Percentiles rank a stretch among this genome's conserved stretches.
Evolutionary conservation across 2,888 invertebrate species (phyloP).

Genomic region (Protonemura montana): DNA sequence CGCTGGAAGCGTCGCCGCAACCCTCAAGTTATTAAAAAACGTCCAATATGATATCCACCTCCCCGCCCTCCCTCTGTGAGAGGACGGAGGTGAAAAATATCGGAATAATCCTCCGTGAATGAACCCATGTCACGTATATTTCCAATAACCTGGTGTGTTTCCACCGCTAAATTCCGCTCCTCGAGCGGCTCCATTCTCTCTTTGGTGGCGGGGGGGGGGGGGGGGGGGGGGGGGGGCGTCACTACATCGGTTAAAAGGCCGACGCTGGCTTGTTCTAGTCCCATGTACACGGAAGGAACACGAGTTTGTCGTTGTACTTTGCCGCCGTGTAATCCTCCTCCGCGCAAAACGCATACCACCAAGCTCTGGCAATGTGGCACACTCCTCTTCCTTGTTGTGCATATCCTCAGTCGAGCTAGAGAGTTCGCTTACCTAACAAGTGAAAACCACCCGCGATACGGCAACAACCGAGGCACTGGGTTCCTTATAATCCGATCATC

Average conservation of each 20-base stretch:
- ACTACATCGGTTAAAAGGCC: not conserved
- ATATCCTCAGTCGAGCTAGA: not conserved
- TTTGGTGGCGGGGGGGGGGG: not conserved
- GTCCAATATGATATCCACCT: slow-evolving; percentile 17
- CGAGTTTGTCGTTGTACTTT: slow-evolving; percentile 12
- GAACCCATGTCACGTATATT: slow-evolving; percentile 27
- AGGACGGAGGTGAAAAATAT: slow-evolving; percentile 38
- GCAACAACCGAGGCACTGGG: not conserved
- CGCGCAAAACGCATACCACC: not conserved
- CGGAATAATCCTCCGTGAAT: slow-evolving; percentile 30
- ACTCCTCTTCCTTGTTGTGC: not conserved
- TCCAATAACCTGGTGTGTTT: slow-evolving; percentile 18
- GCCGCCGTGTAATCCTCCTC: not conserved
- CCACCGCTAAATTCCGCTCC: not conserved
- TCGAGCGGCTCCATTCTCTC: not conserved
- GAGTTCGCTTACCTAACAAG: not conserved
- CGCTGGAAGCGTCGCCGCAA: not conserved
- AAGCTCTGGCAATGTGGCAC: not conserved
- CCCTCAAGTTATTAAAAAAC: slow-evolving; percentile 31
- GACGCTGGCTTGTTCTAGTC: not conserved
- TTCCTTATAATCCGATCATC: slow-evolving; percentile 22
- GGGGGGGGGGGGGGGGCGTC: not conserved
- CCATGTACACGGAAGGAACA: not conserved
- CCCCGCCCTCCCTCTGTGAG: slow-evolving; percentile 16
- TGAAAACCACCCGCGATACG: not conserved